A percentile compares a stretch with the other conserved stretches of the same genome.
These are phyloP conservation scores for Bucco capensis DNA, from an alignment of 2,113 vertebrate genomes.

Conservation along the genomic window DNA sequence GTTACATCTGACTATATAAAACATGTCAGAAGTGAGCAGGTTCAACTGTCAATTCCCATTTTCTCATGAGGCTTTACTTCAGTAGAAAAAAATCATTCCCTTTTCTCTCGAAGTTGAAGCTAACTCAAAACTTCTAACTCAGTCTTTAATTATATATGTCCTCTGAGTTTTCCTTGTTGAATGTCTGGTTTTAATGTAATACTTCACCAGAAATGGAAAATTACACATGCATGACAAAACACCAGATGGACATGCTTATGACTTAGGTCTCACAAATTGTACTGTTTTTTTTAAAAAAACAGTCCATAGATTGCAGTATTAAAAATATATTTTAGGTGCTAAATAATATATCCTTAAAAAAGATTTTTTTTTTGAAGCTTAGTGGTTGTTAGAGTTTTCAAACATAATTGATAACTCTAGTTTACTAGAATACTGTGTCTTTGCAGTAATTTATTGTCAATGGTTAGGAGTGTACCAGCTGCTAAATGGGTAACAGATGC, in stretches of 20 bases:
- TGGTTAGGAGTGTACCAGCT: too few species aligned
- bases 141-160: not conserved
- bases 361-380: not conserved
- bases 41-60: not conserved
- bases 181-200: not conserved
- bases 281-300: not conserved
- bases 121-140: not conserved
- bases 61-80: not conserved
- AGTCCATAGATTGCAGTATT: not conserved
- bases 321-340: not conserved
- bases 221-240: not conserved
- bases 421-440: not conserved
- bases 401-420: not conserved
- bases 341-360: not conserved
- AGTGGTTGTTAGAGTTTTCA: not conserved
- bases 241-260: not conserved
- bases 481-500: too few species aligned
- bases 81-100: not conserved
- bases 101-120: not conserved
- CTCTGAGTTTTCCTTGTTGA: not conserved
- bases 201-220: not conserved
- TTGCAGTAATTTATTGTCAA: not conserved
- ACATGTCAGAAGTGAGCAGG: not conserved
- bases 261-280: not conserved
- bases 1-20: not conserved